Base-by-base conservation (phyloP, 1,140 invertebrate genomes). In the Cephus cinctus region DNA sequence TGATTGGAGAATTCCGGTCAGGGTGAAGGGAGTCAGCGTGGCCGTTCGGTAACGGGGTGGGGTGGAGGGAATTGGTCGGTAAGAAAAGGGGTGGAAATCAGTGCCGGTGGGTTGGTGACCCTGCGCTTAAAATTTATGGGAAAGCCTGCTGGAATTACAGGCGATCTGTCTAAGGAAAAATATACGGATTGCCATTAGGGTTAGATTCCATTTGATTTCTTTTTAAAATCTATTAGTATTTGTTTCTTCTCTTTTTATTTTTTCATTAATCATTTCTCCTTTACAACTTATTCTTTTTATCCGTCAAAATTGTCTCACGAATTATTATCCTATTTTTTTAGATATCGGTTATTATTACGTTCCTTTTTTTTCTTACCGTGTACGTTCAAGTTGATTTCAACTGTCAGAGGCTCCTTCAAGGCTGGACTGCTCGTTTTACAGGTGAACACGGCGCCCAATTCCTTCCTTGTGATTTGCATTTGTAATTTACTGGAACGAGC, bases 351-450 rank as follows among this genome's bases (percentile, higher is more conserved):
- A 9, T 30, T 30, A 30, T 30, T 30, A 30, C 27, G 12, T 30
- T 30, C 12, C n/a, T 30, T 30, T 30, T 8, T 30, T 22, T 50
- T 75, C 84, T 83, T 75, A 95, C 91, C 90, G 78, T 92, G 83
- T 40, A 94, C 84, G 68, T 93, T 87, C 16, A 91, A 76, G 51
- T 83, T 80, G 36, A 94, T 79, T 63, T 81, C 81, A 53, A 76
- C 67, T 27, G 80, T 79, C 32, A 89, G 80, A n/a, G 86, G 83
- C 40, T 80, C 74, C 18, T 82, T 77, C 20, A 92, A 77, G 1
- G 89, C 88, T 15, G 82, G 81, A 52, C 86, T 91, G 47, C 83
- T 82, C 5, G 88, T 86, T 60, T 82, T 82, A 73, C 92, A 95
- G 63, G 86, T 85, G 61, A 91, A 85, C 47, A 82, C 82, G 8